Percentiles rank a stretch among this genome's conserved stretches.
These are phyloP conservation scores for Trichogramma evanescens DNA, from an alignment of 2,888 invertebrate genomes.

Conservation along the genomic window DNA sequence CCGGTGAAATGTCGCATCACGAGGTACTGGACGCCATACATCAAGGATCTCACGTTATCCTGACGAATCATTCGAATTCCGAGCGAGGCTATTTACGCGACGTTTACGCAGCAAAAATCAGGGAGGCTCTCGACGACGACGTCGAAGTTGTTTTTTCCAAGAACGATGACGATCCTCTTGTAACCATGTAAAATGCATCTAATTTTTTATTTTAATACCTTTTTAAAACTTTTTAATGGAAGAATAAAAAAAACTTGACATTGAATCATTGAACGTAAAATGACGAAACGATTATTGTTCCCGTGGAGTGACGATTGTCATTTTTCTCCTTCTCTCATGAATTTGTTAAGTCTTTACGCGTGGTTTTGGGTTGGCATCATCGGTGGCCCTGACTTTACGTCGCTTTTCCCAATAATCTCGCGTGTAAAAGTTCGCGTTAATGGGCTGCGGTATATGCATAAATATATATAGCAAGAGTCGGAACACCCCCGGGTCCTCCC, in stretches of 20 bases:
- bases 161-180: constrained; percentile 71
- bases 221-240: too few relatives aligned
- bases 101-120: constrained; percentile 52
- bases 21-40: constrained; percentile 83
- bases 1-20: constrained; percentile 93
- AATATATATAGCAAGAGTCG: neutral
- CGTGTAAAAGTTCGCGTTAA: too few relatives aligned
- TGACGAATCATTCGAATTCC: constrained; percentile 90
- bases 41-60: constrained; percentile 69
- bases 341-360: too few relatives aligned
- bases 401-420: too few relatives aligned
- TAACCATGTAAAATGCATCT: constrained; percentile 52
- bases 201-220: neutral
- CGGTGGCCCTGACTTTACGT: too few relatives aligned
- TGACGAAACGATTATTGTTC: too few relatives aligned
- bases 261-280: too few relatives aligned
- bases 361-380: too few relatives aligned
- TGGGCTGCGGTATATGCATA: too few relatives aligned
- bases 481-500: constrained; percentile 19
- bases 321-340: too few relatives aligned
- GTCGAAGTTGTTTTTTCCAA: constrained; percentile 64
- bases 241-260: too few relatives aligned
- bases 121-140: constrained; percentile 46
- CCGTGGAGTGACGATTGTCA: too few relatives aligned
- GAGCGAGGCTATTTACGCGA: constrained; percentile 76